Conservation (phyloP, 2,113 vertebrate genomes). For the Bubo blakistoni region DNA sequence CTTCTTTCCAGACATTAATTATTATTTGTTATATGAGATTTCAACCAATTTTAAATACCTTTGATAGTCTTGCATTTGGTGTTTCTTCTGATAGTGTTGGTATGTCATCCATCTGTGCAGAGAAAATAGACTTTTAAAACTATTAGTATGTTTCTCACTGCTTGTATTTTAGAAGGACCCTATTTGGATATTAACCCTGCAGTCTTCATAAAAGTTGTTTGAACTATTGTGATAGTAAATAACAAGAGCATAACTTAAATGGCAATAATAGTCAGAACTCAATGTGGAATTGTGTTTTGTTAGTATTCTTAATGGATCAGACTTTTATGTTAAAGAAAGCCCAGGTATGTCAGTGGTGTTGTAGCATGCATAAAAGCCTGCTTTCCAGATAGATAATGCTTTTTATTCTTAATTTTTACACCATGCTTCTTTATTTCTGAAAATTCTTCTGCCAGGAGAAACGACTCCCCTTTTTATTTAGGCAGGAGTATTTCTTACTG, state of each 20-base stretch:
- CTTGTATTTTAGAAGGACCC: not conserved
- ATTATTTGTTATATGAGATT: not conserved
- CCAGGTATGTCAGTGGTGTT: not conserved
- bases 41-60: not conserved
- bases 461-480: not conserved
- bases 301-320: not conserved
- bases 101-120: not conserved
- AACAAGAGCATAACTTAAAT: not conserved
- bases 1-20: not conserved
- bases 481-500: not conserved
- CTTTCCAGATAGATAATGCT: not conserved
- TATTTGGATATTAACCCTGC: not conserved
- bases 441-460: not conserved
- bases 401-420: not conserved
- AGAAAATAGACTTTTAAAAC: not conserved
- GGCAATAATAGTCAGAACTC: not conserved
- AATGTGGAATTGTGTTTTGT: not conserved
- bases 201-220: not conserved
- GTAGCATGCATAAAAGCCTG: not conserved
- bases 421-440: not conserved
- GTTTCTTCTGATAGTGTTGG: not conserved
- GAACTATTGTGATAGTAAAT: not conserved
- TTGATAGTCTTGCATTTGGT: not conserved
- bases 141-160: not conserved
- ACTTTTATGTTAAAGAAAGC: not conserved